Base-by-base conservation (phyloP, 1,140 invertebrate species). In the Acromyrmex echinatior region DNA sequence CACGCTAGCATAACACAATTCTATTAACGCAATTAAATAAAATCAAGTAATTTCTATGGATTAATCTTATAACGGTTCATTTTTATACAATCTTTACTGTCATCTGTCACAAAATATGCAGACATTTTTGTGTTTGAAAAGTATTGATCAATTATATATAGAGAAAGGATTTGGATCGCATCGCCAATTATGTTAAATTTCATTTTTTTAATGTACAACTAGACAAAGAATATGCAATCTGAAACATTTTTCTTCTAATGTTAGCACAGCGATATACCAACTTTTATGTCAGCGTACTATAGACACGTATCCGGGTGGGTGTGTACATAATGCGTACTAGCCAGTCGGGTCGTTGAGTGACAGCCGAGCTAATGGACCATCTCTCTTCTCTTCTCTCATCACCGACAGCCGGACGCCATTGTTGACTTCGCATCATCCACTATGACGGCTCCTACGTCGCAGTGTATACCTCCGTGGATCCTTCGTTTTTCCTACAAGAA, bases 301-400 rank as follows among this genome's bases (percentile, higher is more conserved):
- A 68, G 53, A 82, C 63, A 60, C 60, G 45, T 80, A 45, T 76
- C 66, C 63, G 39, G 51, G 28, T 78, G 65, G 49, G 65, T 91
- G 86, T 89, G 86, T 87, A 91, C 87, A 87, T 90, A 90, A 91
- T 90, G 77, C 89, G 73, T 79, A 58, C 82, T 86, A 90, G 87
- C 66, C 84, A 80, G 89, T 84, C 87, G 62, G 86, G 58, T 62
- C 39, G 87, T 87, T 92, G 92, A 92, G 86, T 92, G 92, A 92
- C 92, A 93, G 91, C 86, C 80, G 31, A 66, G 89, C 92, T 93
- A 93, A 93, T 93, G 92, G 91, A 92, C 87, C 87, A 80, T 90
- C 91, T 86, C 80, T 88, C 87, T 82, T 68, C 87, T 87, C 77
- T 89, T 66, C 86, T 85, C 89, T 88, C 88, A 86, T 87, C 79